These are phyloP conservation scores for Escarpia spicata DNA, from an alignment of 2,888 invertebrate genomes.

Conservation along the genomic window DNA sequence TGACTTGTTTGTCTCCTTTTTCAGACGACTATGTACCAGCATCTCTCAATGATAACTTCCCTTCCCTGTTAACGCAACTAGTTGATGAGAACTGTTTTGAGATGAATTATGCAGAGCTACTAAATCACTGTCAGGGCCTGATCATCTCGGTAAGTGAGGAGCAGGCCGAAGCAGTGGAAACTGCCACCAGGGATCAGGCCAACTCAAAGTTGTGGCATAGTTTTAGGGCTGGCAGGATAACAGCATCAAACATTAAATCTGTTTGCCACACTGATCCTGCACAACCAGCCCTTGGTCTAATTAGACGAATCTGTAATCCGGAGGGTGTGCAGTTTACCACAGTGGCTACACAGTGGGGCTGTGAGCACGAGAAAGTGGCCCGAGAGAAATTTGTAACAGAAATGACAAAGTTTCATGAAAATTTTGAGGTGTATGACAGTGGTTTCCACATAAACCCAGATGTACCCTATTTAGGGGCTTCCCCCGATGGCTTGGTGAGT, in stretches of 20 bases:
- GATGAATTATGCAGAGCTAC: no score
- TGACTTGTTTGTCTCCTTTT: no score
- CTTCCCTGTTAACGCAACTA: no score
- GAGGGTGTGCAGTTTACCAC: background rate
- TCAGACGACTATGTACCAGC: no score
- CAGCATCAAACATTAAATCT: background rate
- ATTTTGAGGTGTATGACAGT: background rate
- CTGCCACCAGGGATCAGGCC: background rate
- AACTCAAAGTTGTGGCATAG: background rate
- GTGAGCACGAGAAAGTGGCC: background rate
- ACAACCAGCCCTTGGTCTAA: background rate
- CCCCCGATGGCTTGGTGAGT: constrained; percentile 33
- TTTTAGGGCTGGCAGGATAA: background rate
- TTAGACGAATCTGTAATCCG: background rate
- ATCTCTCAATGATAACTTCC: no score
- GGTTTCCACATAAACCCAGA: constrained; percentile 20
- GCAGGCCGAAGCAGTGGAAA: background rate
- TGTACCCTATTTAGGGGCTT: background rate
- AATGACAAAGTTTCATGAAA: background rate
- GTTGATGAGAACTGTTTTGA: no score
- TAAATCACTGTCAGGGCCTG: no score
- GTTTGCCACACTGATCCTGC: background rate
- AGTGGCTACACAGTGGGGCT: background rate
- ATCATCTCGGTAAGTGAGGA: no score
- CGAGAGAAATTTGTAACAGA: background rate